These are phyloP conservation scores for Tenualosa ilisha DNA, from an alignment of 2,797 vertebrate species.

Conservation along the genomic window DNA sequence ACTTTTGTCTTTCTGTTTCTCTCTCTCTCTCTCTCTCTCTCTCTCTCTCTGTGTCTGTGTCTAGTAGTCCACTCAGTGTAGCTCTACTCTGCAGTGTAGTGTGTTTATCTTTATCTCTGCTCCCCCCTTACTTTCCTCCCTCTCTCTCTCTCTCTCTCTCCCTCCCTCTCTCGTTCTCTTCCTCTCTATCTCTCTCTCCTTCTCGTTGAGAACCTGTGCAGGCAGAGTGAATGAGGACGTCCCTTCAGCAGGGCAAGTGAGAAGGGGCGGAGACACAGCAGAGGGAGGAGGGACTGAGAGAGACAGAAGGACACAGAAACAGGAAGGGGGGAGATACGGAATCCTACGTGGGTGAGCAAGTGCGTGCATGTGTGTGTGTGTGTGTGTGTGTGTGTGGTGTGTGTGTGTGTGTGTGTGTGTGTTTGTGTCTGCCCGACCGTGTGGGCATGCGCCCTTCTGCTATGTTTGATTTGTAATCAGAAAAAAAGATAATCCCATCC, in stretches of 20 bases:
- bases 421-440: conserved; percentile 24
- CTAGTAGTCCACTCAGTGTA: conserved; percentile 1
- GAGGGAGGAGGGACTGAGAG: conserved; percentile 44
- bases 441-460: conserved; percentile 53
- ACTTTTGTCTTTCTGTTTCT: conserved; percentile 28
- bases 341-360: background rate
- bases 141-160: conserved; percentile 36
- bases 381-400: conserved; percentile 7
- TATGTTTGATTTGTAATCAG: conserved; percentile 75
- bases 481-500: conserved; percentile 71
- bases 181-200: conserved; percentile 43
- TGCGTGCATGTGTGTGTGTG: conserved; percentile 29
- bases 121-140: conserved; percentile 34
- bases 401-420: conserved; percentile 46
- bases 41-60: background rate
- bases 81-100: background rate
- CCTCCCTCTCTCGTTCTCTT: conserved; percentile 36
- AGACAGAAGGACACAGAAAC: conserved; percentile 12
- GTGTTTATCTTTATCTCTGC: conserved; percentile 27
- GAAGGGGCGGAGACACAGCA: conserved; percentile 61
- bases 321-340: conserved; percentile 46
- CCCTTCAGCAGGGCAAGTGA: conserved; percentile 62
- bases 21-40: conserved; percentile 49
- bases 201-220: conserved; percentile 62
- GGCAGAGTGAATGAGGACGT: conserved; percentile 62